A percentile compares a stretch with the other conserved stretches of the same genome.
These are phyloP conservation scores for Apis dorsata DNA, from an alignment of 1,140 invertebrate species.

Conservation along the genomic window DNA sequence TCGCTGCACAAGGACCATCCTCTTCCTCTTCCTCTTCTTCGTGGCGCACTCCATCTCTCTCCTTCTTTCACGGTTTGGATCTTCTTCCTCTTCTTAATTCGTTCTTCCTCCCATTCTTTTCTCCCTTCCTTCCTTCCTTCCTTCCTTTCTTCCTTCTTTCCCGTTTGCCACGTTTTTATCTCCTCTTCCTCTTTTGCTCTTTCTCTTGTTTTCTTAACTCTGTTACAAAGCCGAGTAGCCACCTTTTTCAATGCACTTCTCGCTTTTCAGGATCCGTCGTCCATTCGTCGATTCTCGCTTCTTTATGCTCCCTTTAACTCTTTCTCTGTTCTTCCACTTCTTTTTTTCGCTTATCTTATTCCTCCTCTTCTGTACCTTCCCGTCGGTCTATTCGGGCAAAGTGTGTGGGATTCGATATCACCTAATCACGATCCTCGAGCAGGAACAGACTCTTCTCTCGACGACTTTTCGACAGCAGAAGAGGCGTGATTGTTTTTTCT, in stretches of 20 bases:
- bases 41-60: constrained; percentile 54
- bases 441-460: constrained; percentile 24
- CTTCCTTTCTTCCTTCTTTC: background rate
- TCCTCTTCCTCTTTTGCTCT: background rate
- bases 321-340: background rate
- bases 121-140: background rate
- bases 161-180: background rate
- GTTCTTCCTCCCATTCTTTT: constrained; percentile 15
- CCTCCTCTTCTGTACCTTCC: background rate
- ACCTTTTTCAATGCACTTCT: constrained; percentile 46
- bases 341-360: background rate
- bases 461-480: background rate
- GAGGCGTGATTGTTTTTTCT: constrained; percentile 31
- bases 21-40: constrained; percentile 66
- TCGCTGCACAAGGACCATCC: constrained; percentile 77
- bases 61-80: background rate
- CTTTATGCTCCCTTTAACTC: background rate
- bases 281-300: constrained; percentile 25
- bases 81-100: constrained; percentile 7
- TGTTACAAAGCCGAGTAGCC: constrained; percentile 51
- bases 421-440: constrained; percentile 54
- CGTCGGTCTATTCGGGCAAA: constrained; percentile 28
- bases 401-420: constrained; percentile 49
- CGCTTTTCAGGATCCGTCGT: constrained; percentile 29
- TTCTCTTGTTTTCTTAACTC: constrained; percentile 54